These are phyloP conservation scores for Lycocerus yunnanus DNA, from an alignment of 2,888 invertebrate species.

Conservation along the genomic window DNA sequence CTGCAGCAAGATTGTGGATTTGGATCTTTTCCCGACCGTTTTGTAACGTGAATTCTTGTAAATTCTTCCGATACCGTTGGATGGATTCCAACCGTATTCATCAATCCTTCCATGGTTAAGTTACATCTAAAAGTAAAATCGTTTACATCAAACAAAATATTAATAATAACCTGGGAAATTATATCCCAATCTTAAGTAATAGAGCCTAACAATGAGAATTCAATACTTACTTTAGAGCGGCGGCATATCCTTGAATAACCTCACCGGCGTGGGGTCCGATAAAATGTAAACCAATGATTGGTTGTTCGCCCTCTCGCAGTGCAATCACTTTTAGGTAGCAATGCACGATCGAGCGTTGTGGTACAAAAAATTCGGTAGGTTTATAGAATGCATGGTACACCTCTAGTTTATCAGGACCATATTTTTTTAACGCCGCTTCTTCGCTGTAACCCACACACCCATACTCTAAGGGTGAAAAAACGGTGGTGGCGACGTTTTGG, in stretches of 20 bases:
- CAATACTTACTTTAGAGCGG: constrained; percentile 81
- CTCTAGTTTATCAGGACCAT: constrained; percentile 82
- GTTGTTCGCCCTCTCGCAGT: constrained; percentile 68
- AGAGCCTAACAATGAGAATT: too few species aligned
- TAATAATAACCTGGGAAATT: too few species aligned
- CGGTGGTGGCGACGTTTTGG: constrained; percentile 87
- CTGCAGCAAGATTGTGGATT: constrained; percentile 95
- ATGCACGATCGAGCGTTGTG: constrained; percentile 82
- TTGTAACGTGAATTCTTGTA: constrained; percentile 86
- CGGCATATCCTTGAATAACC: constrained; percentile 91
- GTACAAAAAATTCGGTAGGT: constrained; percentile 94
- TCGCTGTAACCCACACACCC: constrained; percentile 92
- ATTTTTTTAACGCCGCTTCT: constrained; percentile 72
- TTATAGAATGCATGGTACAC: constrained; percentile 93
- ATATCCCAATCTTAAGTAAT: too few species aligned
- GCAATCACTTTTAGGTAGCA: constrained; percentile 91
- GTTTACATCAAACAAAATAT: too few species aligned
- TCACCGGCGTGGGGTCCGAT: constrained; percentile 91
- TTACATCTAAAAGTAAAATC: constrained; percentile 63
- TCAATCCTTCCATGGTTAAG: constrained; percentile 77
- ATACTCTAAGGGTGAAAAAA: constrained; percentile 96
- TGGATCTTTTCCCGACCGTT: constrained; percentile 87
- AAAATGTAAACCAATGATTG: constrained; percentile 87
- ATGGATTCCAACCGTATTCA: constrained; percentile 89
- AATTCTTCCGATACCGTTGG: constrained; percentile 93